These are phyloP conservation scores for Lasioglossum leucozonium DNA, from an alignment of 2,888 invertebrate species.

Conservation along the genomic window DNA sequence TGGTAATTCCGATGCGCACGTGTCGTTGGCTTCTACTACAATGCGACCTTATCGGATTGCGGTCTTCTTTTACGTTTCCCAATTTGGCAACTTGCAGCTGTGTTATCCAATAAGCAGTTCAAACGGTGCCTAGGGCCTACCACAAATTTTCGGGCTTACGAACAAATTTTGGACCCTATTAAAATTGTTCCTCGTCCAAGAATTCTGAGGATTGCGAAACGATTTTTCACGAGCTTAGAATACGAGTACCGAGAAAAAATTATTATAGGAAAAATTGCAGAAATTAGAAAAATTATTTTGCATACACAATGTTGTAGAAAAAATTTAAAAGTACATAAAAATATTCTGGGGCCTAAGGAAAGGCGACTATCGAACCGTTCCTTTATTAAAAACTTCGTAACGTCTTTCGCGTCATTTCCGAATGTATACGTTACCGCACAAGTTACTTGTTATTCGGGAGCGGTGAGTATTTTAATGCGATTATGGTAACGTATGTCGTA, in stretches of 20 bases:
- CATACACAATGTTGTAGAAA: not conserved
- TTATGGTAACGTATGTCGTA: constrained; percentile 60
- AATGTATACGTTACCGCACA: constrained; percentile 40
- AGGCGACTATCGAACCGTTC: not conserved
- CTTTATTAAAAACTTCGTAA: constrained; percentile 3
- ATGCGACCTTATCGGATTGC: not conserved
- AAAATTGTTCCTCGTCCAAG: not conserved
- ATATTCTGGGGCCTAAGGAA: no score
- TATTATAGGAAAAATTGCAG: not conserved
- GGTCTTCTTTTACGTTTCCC: not conserved
- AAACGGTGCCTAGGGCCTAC: not conserved
- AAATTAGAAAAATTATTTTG: not conserved
- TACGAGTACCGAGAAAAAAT: not conserved
- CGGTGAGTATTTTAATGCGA: constrained; percentile 61
- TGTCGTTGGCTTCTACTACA: not conserved
- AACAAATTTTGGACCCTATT: not conserved
- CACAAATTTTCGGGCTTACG: not conserved
- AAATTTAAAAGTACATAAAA: no score
- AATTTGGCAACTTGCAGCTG: not conserved
- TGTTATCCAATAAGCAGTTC: not conserved
- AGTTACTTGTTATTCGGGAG: constrained; percentile 46
- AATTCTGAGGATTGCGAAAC: not conserved
- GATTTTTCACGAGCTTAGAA: not conserved
- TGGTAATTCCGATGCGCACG: constrained; percentile 24
- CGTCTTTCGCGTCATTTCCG: constrained; percentile 10